Conservation (phyloP, 1,140 invertebrate genomes). For the Drosophila lacertosa region DNA sequence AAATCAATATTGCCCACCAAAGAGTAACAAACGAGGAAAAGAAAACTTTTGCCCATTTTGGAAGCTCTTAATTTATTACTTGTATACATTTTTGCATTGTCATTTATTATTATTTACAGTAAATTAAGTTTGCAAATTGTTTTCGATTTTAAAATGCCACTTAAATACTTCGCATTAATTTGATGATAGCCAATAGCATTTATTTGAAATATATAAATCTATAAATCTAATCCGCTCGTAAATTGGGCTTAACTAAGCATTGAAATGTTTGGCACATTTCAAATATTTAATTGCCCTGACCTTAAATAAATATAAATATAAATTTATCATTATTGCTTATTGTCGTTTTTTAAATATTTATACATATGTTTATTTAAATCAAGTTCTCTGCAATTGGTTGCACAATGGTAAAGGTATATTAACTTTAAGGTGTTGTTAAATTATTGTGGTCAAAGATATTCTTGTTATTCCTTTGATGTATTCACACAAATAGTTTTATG, state of each 20-base stretch:
- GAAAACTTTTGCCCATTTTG: background rate
- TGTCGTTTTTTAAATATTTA: too few species aligned
- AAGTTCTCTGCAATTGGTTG: too few species aligned
- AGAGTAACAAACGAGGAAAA: background rate
- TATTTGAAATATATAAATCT: background rate
- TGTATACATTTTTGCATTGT: background rate
- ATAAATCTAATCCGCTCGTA: background rate
- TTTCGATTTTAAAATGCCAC: background rate
- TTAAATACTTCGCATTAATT: background rate
- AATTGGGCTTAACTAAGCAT: background rate
- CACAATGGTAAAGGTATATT: too few species aligned
- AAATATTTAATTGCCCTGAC: background rate
- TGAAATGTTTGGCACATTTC: background rate
- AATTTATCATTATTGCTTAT: background rate
- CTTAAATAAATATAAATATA: conserved; percentile 1
- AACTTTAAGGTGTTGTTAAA: background rate
- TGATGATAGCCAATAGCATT: background rate
- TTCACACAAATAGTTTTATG: too few species aligned
- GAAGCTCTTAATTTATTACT: conserved; percentile 16
- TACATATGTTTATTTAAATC: too few species aligned
- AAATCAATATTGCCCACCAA: background rate
- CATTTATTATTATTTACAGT: conserved; percentile 12
- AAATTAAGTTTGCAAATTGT: conserved; percentile 7
- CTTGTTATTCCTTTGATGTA: too few species aligned
- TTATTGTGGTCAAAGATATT: background rate